These are phyloP conservation scores for Noctua janthe DNA, from an alignment of 2,888 invertebrate species.

Conservation along the genomic window DNA sequence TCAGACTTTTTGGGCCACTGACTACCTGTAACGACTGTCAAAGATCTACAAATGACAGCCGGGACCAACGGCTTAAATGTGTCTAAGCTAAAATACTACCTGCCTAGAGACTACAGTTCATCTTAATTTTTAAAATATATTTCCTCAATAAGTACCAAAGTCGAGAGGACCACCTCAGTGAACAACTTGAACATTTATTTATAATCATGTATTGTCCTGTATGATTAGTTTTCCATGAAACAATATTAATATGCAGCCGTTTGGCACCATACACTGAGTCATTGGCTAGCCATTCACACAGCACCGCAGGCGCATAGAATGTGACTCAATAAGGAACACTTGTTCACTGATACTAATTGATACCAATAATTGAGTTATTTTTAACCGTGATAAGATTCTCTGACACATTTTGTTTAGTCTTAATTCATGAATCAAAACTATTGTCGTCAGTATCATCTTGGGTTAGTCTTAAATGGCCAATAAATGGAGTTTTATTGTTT, in stretches of 20 bases:
- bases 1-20: no score
- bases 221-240: constrained; percentile 74
- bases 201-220: constrained; percentile 58
- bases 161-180: constrained; percentile 13
- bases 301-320: constrained; percentile 41
- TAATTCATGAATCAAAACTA: constrained; percentile 37
- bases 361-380: constrained; percentile 65
- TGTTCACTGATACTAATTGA: constrained; percentile 64
- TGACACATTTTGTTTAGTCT: constrained; percentile 55
- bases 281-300: constrained; percentile 61
- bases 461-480: constrained; percentile 3
- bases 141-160: constrained; percentile 30
- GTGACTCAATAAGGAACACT: constrained; percentile 62
- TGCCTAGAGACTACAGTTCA: neutral
- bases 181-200: constrained; percentile 27
- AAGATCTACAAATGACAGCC: no score
- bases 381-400: constrained; percentile 62
- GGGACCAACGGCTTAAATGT: neutral
- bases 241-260: constrained; percentile 60
- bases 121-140: neutral
- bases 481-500: constrained; percentile 45
- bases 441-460: neutral
- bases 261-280: constrained; percentile 68
- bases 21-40: no score
- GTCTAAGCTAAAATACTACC: neutral